Evolutionary conservation across 92 coral and sea anemone genomes (phyloP), one percentile per base, ranked within the genome.

Genomic region (Meandrina meandrites): DNA sequence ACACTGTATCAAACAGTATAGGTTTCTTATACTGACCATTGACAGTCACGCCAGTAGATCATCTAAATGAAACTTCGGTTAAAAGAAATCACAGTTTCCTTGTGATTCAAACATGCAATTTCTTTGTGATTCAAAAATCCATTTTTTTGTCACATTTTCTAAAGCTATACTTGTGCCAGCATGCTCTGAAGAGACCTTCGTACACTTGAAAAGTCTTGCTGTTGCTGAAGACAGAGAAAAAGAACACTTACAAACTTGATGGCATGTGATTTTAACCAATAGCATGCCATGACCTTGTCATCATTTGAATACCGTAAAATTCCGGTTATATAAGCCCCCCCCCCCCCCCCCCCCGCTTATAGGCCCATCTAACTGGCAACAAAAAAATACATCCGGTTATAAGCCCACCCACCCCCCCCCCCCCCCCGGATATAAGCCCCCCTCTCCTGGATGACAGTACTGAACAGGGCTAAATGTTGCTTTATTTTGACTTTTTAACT

Each of bases 171-270:
- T 79, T 97, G 99, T 18, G 99, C 98, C 91, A 97, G 89, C 99
- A 97, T 95, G 56, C 96, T 91, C 85, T 97, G 98, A 66, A 97
- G 93, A 40, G 99, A 97, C 91, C 98, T 89, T 78, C 99, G 98
- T 48, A 97, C 99, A 95, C 93, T 97, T 79, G 97, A 92, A 78
- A 97, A 92, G 76, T 97, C 99, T 51, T 97, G 99, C 75, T 95
- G 98, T 97, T 97, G 99, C 99, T 97, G 91, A 80, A 85, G 87
- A 74, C 50, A 86, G 56, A 72, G 22, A 75, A 75, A 35, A 27
- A 73, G 48, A 35, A 47, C 14, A 72, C 4, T 21, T 21, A 58
- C 11, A 58, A 2, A 8, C 0, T 58, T 56, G 62, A 17, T 56
- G 62, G 16, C 24, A 18, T 56, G 62, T 56, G 22, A 56, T 56